These are phyloP conservation scores for Spialia ferax DNA, from an alignment of 2,888 invertebrate genomes.

Conservation along the genomic window DNA sequence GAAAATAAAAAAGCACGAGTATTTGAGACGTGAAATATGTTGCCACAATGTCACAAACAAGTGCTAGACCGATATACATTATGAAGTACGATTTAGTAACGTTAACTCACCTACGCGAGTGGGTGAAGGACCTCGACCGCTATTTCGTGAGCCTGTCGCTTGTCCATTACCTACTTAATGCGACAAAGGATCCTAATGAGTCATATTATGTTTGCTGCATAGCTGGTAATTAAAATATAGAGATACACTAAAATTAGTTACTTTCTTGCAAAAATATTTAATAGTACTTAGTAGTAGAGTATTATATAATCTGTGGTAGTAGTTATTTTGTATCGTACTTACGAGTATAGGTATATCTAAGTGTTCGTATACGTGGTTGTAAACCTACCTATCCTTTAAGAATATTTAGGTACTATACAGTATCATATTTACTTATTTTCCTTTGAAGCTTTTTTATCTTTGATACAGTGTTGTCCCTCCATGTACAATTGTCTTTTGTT, in stretches of 20 bases:
- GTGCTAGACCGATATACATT: slow-evolving; percentile 33
- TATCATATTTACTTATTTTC: neutral
- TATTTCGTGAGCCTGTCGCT: slow-evolving; percentile 66
- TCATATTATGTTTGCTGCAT: slow-evolving; percentile 24
- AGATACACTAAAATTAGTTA: neutral
- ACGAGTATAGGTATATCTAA: too few species aligned
- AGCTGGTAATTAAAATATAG: slow-evolving; percentile 24
- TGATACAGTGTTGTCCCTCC: neutral
- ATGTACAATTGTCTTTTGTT: neutral
- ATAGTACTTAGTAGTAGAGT: too few species aligned
- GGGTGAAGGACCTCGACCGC: slow-evolving; percentile 76
- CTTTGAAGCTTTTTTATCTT: too few species aligned
- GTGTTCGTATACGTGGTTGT: too few species aligned
- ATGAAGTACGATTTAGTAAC: slow-evolving; percentile 44
- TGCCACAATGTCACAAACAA: slow-evolving; percentile 7
- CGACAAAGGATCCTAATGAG: slow-evolving; percentile 40
- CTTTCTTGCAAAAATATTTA: neutral
- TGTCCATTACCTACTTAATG: slow-evolving; percentile 52
- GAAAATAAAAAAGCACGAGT: neutral
- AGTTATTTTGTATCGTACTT: too few species aligned
- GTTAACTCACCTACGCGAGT: slow-evolving; percentile 55
- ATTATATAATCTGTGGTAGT: too few species aligned
- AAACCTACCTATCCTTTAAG: too few species aligned
- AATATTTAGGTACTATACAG: too few species aligned
- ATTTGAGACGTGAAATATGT: slow-evolving; percentile 15